A percentile compares a stretch with the other conserved stretches of the same genome.
Evolutionary conservation across 92 coral and sea anemone genomes (phyloP).

Genomic region (Parazoanthus atlanticus): DNA sequence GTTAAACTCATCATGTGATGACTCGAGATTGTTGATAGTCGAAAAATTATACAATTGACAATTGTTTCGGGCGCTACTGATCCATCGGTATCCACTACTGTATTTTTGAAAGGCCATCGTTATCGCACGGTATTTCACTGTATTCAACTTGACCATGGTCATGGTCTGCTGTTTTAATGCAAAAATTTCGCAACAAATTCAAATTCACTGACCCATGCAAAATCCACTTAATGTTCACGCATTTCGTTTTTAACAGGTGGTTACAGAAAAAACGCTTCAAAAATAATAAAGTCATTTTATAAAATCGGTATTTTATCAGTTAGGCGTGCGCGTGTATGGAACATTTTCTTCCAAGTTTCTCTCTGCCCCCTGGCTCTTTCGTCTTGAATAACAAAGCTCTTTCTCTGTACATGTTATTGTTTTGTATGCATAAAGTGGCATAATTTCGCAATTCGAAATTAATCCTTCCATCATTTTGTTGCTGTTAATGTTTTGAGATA

Average conservation of each 20-base stretch:
- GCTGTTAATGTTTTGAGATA: not conserved
- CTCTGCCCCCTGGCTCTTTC: not conserved
- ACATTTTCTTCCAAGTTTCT: not conserved
- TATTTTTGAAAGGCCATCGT: not conserved
- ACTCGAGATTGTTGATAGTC: no score
- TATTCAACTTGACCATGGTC: not conserved
- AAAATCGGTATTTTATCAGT: not conserved
- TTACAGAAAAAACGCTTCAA: not conserved
- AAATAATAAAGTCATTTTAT: no score
- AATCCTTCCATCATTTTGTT: not conserved
- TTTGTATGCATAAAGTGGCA: not conserved
- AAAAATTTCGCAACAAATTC: not conserved
- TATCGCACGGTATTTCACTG: not conserved
- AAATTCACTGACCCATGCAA: not conserved
- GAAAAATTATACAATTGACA: no score
- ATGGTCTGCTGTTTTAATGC: not conserved
- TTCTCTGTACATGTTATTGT: not conserved
- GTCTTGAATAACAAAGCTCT: not conserved
- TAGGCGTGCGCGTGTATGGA: not conserved
- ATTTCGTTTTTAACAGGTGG: not conserved
- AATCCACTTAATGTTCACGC: not conserved
- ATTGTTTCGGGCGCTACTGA: no score
- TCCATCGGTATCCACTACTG: no score
- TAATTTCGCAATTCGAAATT: conserved; percentile 11
- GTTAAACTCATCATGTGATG: no score